These are phyloP conservation scores for Chrysochloris asiatica DNA, from an alignment of 2,113 vertebrate genomes.

Conservation along the genomic window DNA sequence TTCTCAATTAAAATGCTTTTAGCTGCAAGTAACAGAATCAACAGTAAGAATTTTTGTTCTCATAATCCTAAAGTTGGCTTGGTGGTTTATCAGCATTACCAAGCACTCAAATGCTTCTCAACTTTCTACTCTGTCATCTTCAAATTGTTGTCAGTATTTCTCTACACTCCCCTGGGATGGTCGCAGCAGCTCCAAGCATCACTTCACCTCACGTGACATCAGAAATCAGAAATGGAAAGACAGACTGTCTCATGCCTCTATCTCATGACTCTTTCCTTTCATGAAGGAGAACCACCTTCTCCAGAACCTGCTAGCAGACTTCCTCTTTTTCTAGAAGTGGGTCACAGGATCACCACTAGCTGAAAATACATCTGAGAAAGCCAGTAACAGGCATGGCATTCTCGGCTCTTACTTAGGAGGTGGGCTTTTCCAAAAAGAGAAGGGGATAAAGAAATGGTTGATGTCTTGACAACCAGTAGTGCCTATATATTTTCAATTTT, in stretches of 20 bases:
- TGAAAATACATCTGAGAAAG: neutral
- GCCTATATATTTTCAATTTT: neutral
- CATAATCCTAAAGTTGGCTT: neutral
- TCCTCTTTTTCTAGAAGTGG: neutral
- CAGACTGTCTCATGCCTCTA: neutral
- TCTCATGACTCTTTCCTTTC: neutral
- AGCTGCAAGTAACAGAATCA: constrained; percentile 40
- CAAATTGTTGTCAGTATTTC: neutral
- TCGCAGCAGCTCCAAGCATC: neutral
- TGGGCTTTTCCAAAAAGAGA: neutral
- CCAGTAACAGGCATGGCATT: neutral
- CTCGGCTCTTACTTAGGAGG: neutral
- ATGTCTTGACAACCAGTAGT: neutral
- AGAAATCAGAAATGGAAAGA: neutral
- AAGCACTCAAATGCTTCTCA: neutral
- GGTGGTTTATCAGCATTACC: neutral
- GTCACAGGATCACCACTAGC: neutral
- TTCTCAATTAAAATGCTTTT: constrained; percentile 32
- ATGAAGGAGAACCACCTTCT: neutral
- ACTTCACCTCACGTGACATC: neutral
- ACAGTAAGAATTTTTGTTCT: neutral
- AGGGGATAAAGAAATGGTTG: neutral
- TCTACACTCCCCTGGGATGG: neutral
- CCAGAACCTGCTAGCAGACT: neutral
- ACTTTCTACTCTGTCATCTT: neutral